phyloP scores from a whole-genome alignment of 2,888 invertebrate species.

The Drosophila lutescens region DNA sequence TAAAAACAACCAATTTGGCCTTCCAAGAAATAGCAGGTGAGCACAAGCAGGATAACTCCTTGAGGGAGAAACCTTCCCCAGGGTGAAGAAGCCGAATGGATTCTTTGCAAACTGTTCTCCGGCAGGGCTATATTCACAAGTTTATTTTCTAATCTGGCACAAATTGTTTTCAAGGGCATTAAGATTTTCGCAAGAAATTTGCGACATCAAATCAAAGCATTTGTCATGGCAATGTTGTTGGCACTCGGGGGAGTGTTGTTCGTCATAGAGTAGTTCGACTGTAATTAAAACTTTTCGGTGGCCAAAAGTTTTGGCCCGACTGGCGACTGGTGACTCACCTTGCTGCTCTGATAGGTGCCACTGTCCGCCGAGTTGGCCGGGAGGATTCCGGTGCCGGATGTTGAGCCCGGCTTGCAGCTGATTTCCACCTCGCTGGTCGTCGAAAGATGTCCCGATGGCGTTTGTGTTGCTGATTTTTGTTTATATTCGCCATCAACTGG shows the following conservation, averaged over 20 bases:
- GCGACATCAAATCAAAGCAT: conserved; percentile 68
- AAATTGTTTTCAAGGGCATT: conserved; percentile 28
- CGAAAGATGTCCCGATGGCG: conserved; percentile 86
- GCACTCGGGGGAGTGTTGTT: conserved; percentile 20
- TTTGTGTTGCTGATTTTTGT: conserved; percentile 89
- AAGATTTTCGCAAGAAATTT: conserved; percentile 42
- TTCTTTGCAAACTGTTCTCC: conserved; percentile 6
- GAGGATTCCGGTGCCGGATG: conserved; percentile 63
- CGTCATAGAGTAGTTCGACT: conserved; percentile 46
- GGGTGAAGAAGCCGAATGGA: background rate
- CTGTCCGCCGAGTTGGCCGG: conserved; percentile 61
- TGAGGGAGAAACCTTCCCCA: background rate
- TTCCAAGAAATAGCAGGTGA: background rate
- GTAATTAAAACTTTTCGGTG: conserved; percentile 61
- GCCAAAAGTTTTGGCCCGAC: conserved; percentile 27
- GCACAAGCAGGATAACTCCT: background rate
- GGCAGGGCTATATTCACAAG: conserved; percentile 26
- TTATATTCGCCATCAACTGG: conserved; percentile 89
- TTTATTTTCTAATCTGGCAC: conserved; percentile 23
- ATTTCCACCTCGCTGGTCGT: conserved; percentile 84
- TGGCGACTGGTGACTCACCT: conserved; percentile 69
- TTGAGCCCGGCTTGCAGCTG: conserved; percentile 82
- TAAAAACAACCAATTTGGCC: conserved; percentile 6
- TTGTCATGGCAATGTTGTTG: conserved; percentile 38
- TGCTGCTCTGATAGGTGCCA: conserved; percentile 81